Conservation (phyloP, 2,888 invertebrate species). For the Punctoribates punctum region DNA sequence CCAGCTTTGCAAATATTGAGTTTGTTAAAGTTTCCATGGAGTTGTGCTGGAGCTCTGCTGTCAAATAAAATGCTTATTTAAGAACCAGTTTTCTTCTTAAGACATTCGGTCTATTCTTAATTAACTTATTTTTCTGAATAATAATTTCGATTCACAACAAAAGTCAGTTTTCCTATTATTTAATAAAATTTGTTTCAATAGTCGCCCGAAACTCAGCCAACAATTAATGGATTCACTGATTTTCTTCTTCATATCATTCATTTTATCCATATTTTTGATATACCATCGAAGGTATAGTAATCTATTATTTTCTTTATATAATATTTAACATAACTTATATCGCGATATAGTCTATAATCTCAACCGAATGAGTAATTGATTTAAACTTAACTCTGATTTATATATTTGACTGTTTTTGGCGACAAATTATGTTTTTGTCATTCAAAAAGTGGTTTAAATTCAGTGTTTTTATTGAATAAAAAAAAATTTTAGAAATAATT, state of each 20-base stretch:
- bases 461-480: background rate
- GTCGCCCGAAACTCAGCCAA: background rate
- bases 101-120: background rate
- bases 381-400: too few species aligned
- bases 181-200: background rate
- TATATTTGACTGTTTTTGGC: too few species aligned
- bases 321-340: too few species aligned
- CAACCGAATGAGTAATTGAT: too few species aligned
- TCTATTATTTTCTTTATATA: background rate
- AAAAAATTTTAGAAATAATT: background rate
- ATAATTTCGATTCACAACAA: background rate
- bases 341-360: too few species aligned
- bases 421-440: too few species aligned
- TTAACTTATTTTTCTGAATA: background rate
- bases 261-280: conserved; percentile 9
- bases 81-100: conserved; percentile 7
- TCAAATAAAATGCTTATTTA: background rate
- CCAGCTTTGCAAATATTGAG: background rate
- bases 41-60: background rate
- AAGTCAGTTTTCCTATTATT: background rate
- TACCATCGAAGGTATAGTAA: conserved; percentile 21
- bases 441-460: too few species aligned
- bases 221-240: conserved; percentile 23
- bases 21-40: background rate
- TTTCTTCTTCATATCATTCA: conserved; percentile 10